Conservation (phyloP, 1,140 invertebrate species). For the Drosophila sulfurigaster region DNA sequence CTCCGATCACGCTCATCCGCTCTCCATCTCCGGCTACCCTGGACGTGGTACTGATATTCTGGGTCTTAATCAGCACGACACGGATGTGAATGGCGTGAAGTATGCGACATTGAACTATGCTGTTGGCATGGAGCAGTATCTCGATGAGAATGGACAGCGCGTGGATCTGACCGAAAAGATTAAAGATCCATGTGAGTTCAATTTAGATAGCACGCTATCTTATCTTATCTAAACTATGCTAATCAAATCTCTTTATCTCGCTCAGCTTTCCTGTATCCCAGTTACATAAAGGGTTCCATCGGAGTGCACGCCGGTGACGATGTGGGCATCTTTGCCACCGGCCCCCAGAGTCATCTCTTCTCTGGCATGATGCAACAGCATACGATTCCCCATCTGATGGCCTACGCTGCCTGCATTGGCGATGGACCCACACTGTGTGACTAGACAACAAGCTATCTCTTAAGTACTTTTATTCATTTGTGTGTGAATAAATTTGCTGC, state of each 20-base stretch:
- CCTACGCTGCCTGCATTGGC: conserved; percentile 88
- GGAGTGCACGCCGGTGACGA: conserved; percentile 90
- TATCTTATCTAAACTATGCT: neutral
- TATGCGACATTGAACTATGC: conserved; percentile 89
- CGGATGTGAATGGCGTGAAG: conserved; percentile 84
- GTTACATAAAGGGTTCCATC: conserved; percentile 81
- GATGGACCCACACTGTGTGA: conserved; percentile 65
- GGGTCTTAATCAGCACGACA: conserved; percentile 82
- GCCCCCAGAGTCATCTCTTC: conserved; percentile 89
- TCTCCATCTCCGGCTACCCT: conserved; percentile 90
- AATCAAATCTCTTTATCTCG: neutral
- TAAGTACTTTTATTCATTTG: neutral
- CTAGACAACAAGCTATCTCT: conserved; percentile 1
- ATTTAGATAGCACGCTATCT: neutral
- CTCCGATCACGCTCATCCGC: conserved; percentile 89
- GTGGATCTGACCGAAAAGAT: conserved; percentile 55
- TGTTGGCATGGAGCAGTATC: conserved; percentile 87
- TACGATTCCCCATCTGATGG: conserved; percentile 91
- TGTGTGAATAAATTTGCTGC: neutral
- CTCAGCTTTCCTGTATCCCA: conserved; percentile 84
- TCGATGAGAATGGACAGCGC: conserved; percentile 64
- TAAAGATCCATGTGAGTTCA: conserved; percentile 32
- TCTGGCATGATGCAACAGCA: conserved; percentile 92
- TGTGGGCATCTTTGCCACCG: conserved; percentile 87
- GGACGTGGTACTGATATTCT: conserved; percentile 89